Conservation (phyloP, 2,113 vertebrate genomes). For the Bos javanicus region DNA sequence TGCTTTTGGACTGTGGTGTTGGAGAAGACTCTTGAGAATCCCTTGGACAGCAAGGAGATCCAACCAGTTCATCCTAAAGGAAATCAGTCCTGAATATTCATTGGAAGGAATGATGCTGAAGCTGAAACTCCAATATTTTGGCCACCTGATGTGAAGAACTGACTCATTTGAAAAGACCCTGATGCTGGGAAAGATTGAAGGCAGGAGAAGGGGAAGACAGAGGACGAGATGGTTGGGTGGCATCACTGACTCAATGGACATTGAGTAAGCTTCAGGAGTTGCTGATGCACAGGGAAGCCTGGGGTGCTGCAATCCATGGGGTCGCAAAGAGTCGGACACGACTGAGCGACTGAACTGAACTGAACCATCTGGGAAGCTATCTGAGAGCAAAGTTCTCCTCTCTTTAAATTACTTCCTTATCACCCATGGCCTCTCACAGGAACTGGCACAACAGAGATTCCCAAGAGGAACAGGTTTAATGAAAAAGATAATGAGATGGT, state of each 20-base stretch:
- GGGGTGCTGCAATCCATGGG: neutral
- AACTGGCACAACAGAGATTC: neutral
- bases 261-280: neutral
- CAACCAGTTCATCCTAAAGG: neutral
- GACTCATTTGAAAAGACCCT: neutral
- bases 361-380: neutral
- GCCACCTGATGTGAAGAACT: neutral
- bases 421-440: neutral
- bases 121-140: neutral
- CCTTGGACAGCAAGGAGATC: neutral
- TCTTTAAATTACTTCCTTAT: neutral
- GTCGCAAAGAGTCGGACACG: neutral
- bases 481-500: neutral
- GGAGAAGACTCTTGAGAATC: neutral
- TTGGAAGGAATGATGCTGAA: neutral
- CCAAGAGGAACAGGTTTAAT: neutral
- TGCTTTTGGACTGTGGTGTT: neutral
- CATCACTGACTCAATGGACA: neutral
- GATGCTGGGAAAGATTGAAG: neutral
- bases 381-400: neutral
- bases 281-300: neutral
- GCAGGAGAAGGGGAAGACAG: neutral
- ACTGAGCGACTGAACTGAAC: neutral
- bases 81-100: neutral
- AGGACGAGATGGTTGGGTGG: neutral